phyloP scores from a whole-genome alignment of 2,888 invertebrate species.

The Archips xylosteana region DNA sequence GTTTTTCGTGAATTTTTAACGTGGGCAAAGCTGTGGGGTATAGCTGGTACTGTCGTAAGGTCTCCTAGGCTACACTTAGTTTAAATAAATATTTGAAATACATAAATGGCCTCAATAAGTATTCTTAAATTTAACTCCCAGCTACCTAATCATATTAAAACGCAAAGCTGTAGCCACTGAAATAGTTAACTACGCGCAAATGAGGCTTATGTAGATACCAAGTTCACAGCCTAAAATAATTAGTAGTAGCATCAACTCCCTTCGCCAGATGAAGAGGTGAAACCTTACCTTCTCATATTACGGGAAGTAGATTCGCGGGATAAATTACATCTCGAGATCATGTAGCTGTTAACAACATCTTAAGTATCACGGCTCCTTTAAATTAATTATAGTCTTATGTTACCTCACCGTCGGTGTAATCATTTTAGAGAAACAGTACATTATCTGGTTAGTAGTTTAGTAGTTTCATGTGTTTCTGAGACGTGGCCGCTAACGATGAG shows the following conservation, averaged over 20 bases:
- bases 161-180: background rate
- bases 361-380: constrained; percentile 9
- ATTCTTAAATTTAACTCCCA: background rate
- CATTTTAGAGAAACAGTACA: constrained; percentile 1
- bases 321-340: constrained; percentile 15
- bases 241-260: background rate
- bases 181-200: background rate
- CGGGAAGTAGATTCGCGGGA: constrained; percentile 11
- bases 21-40: too few species aligned
- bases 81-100: too few species aligned
- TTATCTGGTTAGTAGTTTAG: background rate
- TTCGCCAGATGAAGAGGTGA: constrained; percentile 13
- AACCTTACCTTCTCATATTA: constrained; percentile 9
- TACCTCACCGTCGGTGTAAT: background rate
- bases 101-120: background rate
- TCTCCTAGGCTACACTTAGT: too few species aligned
- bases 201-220: constrained; percentile 5
- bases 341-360: constrained; percentile 21
- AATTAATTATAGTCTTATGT: constrained; percentile 12
- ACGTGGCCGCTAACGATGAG: too few species aligned
- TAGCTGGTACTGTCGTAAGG: too few species aligned
- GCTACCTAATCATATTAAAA: background rate
- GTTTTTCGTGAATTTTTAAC: too few species aligned
- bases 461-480: background rate
- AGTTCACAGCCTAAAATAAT: constrained; percentile 15